Evolutionary conservation across 2,888 invertebrate species (phyloP), one percentile per base, ranked within the genome.

Genomic region (Protophormia terraenovae): DNA sequence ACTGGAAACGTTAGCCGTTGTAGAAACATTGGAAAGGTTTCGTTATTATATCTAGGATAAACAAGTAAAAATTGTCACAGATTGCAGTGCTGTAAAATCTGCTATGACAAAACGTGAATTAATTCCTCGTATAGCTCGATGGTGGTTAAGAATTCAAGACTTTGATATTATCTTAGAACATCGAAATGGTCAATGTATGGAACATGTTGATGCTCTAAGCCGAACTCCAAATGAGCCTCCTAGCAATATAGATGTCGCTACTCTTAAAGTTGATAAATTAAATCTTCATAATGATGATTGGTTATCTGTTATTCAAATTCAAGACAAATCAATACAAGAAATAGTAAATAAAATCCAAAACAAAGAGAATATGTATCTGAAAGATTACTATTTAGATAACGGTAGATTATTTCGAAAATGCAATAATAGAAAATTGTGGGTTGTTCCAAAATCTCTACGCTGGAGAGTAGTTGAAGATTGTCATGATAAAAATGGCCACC

Each of bases 81-180:
- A 66, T 45, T 79, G 79, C 12, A 50, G 45, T 12, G 50, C 71
- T 7, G 69, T 78, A n/a, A 62, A 84, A 41, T 82, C 87, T 0
- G 60, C 87, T 2, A 86, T 83, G 80, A n/a, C 73, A 7, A 84
- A 86, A 69, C 71, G 75, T 5, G 83, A 86, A 19, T n/a, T 85
- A 8, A 58, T 82, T 0, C 77, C 79, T 0, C 4, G 86, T 14
- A 86, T 60, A 60, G 73, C 73, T 0, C 6, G 27, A 1, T 58
- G 58, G 16, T 72, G 41, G 41, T 12, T 58, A 3, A 12, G 50
- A 38, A 75, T 62, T n/a, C 75, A 64, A 1, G 64, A 75, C 10
- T 75, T 35, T 16, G 45, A 60, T 10, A 29, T 45, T 6, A 4
- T 16, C 4, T 7, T 73, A 12, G 73, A 73, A 19, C 60, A 73